Evolutionary conservation across 64 coral and sea anemone genomes (phyloP).

Genomic region (Orbicella faveolata): DNA sequence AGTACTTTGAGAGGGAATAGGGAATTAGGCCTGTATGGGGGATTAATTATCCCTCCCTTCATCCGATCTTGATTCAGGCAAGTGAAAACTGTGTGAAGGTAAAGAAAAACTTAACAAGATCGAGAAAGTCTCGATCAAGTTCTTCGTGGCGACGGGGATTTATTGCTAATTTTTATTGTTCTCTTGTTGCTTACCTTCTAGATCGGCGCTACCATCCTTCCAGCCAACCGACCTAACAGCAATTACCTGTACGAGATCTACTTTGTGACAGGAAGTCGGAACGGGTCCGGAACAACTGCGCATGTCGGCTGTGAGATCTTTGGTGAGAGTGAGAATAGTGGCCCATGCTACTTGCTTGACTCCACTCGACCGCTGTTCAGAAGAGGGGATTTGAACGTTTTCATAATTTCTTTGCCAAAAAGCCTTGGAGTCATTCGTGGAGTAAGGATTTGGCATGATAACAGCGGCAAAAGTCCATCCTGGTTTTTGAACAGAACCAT

Average conservation of each 20-base stretch:
- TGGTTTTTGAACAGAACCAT: conserved; percentile 47
- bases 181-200: not conserved
- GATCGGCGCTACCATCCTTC: conserved; percentile 28
- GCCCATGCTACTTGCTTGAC: conserved; percentile 16
- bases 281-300: conserved; percentile 34
- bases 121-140: no score
- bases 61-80: no score
- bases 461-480: conserved; percentile 28
- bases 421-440: conserved; percentile 39
- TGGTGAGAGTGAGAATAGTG: conserved; percentile 15
- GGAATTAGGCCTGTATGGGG: no score
- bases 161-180: not conserved
- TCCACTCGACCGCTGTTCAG: conserved; percentile 16
- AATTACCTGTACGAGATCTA: conserved; percentile 53
- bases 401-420: conserved; percentile 34
- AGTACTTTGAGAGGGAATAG: no score
- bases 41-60: no score
- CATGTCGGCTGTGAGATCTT: conserved; percentile 56
- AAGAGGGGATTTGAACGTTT: conserved; percentile 44
- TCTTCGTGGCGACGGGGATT: not conserved
- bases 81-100: no score
- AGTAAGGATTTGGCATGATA: conserved; percentile 62
- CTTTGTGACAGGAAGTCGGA: conserved; percentile 63
- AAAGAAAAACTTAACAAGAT: no score
- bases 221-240: not conserved